Evolutionary conservation across 2,797 vertebrate genomes (phyloP), one percentile per base, ranked within the genome.

Genomic region (Phalanger gymnotis): DNA sequence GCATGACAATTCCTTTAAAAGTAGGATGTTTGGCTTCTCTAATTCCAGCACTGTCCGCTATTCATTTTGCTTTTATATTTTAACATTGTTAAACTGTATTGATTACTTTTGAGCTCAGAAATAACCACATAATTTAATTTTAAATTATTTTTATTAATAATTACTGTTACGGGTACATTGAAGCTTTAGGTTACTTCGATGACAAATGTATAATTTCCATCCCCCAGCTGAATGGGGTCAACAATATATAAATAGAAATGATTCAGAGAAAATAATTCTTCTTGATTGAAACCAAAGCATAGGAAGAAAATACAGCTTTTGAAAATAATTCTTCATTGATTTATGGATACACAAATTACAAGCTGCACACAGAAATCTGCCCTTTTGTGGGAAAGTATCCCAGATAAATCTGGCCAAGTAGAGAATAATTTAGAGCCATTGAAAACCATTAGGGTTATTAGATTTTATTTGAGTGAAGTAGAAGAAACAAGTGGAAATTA

Each of bases 71-170:
- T 5, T 73, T 40, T 73, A 3, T 22, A 19, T 73, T 92, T 93
- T 53, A 91, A 95, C 92, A 47, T 81, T 57, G 92, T 19, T 10
- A 92, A 1, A 91, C 25, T 52, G 31, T n/a, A 31, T 91, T 95
- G 57, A 57, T 2, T 31, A 56, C 31, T 92, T 92, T 27, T 55
- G n/a, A 91, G 4, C 53, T 22, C 94, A 92, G 54, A 73, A 94
- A 56, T 51, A 93, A 27, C 2, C 27, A 91, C 54, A 56, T 13
- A 0, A 40, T 3, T 55, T 81, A 96, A 94, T 25, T 9, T 73
- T 54, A 92, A 95, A 94, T 90, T 47, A 53, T 96, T 94, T 87
- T 87, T 90, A 47, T 91, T 95, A 27, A 58, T 11, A 55, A 12
- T 95, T 31, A 90, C 2, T 54, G 94, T 93, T 93, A 90, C 0